Evolutionary conservation across 2,888 invertebrate species (phyloP).

Genomic region (Orthonychiurus folsomi): DNA sequence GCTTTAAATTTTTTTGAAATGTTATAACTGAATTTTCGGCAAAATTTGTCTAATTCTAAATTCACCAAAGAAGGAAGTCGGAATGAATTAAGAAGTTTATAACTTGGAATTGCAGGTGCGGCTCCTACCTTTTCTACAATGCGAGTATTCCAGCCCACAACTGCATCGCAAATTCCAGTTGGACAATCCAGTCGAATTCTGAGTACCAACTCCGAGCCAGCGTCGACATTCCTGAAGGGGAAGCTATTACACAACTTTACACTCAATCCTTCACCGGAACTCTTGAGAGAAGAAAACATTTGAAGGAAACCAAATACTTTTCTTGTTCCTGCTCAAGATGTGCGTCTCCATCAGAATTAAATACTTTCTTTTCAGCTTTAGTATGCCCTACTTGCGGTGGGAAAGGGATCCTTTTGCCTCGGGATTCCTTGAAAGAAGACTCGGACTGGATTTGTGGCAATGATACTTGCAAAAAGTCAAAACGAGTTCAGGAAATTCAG

Average conservation of each 20-base stretch:
- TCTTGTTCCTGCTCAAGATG: conserved; percentile 30
- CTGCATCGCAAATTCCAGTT: conserved; percentile 34
- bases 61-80: too few species aligned
- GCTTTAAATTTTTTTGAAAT: too few species aligned
- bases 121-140: conserved; percentile 25
- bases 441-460: background rate
- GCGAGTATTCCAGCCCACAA: conserved; percentile 33
- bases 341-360: conserved; percentile 26
- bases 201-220: conserved; percentile 34
- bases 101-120: too few species aligned
- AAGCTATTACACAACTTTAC: conserved; percentile 28
- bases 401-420: conserved; percentile 10
- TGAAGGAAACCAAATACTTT: conserved; percentile 32
- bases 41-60: too few species aligned
- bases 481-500: conserved; percentile 1
- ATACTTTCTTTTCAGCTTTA: conserved; percentile 31
- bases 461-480: background rate
- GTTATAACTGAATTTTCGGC: too few species aligned
- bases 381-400: conserved; percentile 25
- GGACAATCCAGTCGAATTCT: conserved; percentile 30
- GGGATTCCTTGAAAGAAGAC: background rate
- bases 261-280: conserved; percentile 28
- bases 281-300: conserved; percentile 19
- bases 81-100: too few species aligned
- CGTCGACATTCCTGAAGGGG: conserved; percentile 24